Evolutionary conservation across 2,113 vertebrate species (phyloP), one percentile per base, ranked within the genome.

Genomic region (Phalacrocorax carbo): DNA sequence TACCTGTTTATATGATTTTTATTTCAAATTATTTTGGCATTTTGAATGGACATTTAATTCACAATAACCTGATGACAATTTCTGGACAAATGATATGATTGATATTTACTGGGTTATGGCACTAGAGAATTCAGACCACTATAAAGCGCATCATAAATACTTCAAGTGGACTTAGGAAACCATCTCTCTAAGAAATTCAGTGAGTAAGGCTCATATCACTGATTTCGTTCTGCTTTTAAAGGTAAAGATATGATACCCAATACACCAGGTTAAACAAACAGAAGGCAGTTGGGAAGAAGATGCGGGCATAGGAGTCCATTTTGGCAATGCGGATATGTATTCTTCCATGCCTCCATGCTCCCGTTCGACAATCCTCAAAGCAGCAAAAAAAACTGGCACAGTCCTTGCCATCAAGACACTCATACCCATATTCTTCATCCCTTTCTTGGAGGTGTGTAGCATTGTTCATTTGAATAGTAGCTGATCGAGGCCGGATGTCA

Each of bases 401-500:
- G 99, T 99, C 99, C 98, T 99, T 99, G 88, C 99, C 99, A 19
- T 99, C 99, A 19, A 99, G 98, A 97, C 99, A 99, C 79, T 99
- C 99, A 1, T 99, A 99, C 6, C 99, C 99, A 1, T 99, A 99
- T 75, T 99, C 99, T 93, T 99, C 99, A 83, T 99, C 99, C 49
- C 99, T 97, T 98, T 99, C 99, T 97, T 99, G 99, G 96, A 99
- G 99, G 97, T 99, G 99, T 15, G 99, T 99, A 46, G 99, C 99
- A 98, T 99, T 99, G 98, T 99, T 99, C 99, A 99, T 99, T 98
- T 99, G 99, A 96, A 99, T 99, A 3, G 99, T 99, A 44, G 99
- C 99, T 38, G 99, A 99, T 68, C 99, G 98, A 14, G 99, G 99
- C 26, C 99, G 99, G 94, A 99, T 99, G 96, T 99, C 99, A 83